Percentiles rank a stretch among this genome's conserved stretches.
These are phyloP conservation scores for Tylochromis polylepis DNA, from an alignment of 2,113 vertebrate genomes.

Conservation along the genomic window DNA sequence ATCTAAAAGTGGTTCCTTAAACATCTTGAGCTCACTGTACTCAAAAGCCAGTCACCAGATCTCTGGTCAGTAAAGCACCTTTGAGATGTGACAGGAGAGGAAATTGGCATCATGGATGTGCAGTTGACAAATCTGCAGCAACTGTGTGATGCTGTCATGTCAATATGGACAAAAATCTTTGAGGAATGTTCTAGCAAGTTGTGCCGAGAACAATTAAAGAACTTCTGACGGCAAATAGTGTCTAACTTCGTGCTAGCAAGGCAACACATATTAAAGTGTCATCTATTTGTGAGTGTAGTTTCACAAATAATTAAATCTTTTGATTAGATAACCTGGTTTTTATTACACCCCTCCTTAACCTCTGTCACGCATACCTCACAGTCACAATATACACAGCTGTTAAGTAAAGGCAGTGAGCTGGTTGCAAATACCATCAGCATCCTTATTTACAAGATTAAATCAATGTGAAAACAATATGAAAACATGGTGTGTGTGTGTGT, in stretches of 20 bases:
- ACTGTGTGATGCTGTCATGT: no score
- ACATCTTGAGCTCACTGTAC: not conserved
- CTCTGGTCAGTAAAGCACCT: not conserved
- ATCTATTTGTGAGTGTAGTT: not conserved
- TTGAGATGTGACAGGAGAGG: no score
- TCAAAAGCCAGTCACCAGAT: not conserved
- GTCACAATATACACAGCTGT: not conserved
- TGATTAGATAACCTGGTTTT: not conserved
- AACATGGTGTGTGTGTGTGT: not conserved
- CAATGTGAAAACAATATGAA: not conserved
- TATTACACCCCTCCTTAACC: not conserved
- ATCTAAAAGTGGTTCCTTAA: not conserved
- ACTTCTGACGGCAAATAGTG: no score
- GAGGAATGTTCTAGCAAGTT: no score
- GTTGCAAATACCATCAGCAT: not conserved
- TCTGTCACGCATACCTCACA: not conserved
- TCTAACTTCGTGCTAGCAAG: no score
- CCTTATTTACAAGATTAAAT: not conserved
- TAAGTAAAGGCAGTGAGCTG: not conserved
- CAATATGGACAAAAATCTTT: no score
- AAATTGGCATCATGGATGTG: no score
- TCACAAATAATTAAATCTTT: not conserved
- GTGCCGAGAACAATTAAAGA: no score
- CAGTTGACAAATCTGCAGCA: no score
- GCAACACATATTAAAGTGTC: not conserved